These are phyloP conservation scores for Hirundichthys speculiger DNA, from an alignment of 2,113 vertebrate species.

Conservation along the genomic window DNA sequence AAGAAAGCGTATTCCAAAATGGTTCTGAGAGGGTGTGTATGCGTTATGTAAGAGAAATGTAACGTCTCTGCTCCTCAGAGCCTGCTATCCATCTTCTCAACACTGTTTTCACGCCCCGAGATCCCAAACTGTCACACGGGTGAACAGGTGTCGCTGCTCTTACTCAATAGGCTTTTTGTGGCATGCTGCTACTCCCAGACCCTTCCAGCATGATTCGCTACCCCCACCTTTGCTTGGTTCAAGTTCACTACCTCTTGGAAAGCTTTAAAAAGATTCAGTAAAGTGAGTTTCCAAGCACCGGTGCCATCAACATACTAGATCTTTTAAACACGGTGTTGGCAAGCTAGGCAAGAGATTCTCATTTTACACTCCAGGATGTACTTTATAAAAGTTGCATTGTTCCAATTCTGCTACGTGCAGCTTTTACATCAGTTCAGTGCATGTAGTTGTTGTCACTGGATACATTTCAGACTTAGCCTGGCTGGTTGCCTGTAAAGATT, in stretches of 20 bases:
- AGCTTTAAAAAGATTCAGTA: slow-evolving; percentile 65
- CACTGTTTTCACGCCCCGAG: slow-evolving; percentile 44
- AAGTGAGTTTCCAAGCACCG: slow-evolving; percentile 42
- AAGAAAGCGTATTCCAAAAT: slow-evolving; percentile 43
- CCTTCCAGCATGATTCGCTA: slow-evolving; percentile 19
- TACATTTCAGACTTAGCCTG: neutral
- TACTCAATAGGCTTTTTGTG: slow-evolving; percentile 68
- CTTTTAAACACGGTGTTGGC: slow-evolving; percentile 3
- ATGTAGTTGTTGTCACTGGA: slow-evolving; percentile 11
- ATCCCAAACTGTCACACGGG: slow-evolving; percentile 60
- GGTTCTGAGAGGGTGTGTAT: slow-evolving; percentile 10
- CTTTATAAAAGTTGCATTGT: neutral
- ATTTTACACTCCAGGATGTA: slow-evolving; percentile 1
- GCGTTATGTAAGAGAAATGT: slow-evolving; percentile 54
- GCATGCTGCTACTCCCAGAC: slow-evolving; percentile 29
- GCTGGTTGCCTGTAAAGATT: neutral
- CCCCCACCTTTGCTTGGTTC: slow-evolving; percentile 23
- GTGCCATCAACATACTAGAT: slow-evolving; percentile 26
- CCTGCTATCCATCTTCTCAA: slow-evolving; percentile 40
- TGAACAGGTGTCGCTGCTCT: slow-evolving; percentile 68
- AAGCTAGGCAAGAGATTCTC: neutral
- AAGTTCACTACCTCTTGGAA: slow-evolving; percentile 61
- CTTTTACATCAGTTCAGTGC: neutral
- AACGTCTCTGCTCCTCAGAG: slow-evolving; percentile 23
- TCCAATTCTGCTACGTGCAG: neutral